Evolutionary conservation across 2,888 invertebrate species (phyloP), one percentile per base, ranked within the genome.

Genomic region (Calephelis perditalis): DNA sequence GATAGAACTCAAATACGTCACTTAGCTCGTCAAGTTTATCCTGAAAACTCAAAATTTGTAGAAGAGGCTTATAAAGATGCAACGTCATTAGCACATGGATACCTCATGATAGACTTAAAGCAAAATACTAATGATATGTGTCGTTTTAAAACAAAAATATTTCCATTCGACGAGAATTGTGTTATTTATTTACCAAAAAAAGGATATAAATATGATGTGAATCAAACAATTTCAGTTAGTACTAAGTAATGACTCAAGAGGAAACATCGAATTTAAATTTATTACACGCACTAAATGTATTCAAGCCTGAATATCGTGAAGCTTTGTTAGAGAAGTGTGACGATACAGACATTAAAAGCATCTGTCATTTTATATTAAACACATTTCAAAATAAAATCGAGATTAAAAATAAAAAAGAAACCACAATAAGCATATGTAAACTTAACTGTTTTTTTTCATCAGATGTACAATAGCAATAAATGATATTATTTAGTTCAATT

Each of bases 141-240:
- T 47, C 47, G 47, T 47, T 47, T 12, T 7, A 47, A 47, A 47
- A 12, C 12, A 7, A 15, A 47, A 8, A 47, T 47, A 47, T 47
- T 8, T 47, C 47, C 15, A 47, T 15, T 47, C 15, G 47, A 47
- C 12, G 12, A 8, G 7, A 47, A 67, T 71, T 71, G 35, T 72
- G 70, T 65, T 60, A 69, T 7, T 68, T 72, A 68, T 47, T 40
- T 67, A n/a, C 63, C 67, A 12, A 67, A 47, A 55, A 67, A 63
- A 58, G 62, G 61, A 52, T 66, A 59, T 70, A 71, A 71, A 70
- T 71, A 70, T 60, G 54, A 43, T 40, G 66, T 59, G 47, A 64
- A 64, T 35, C 57, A 61, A 67, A 65, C 69, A 70, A 62, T 65
- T 61, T 36, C 36, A 15, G 46, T 68, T 66, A 70, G 60, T 70